A percentile compares a stretch with the other conserved stretches of the same genome.
Evolutionary conservation across 2,113 vertebrate genomes (phyloP).

Genomic region (Turnix velox): DNA sequence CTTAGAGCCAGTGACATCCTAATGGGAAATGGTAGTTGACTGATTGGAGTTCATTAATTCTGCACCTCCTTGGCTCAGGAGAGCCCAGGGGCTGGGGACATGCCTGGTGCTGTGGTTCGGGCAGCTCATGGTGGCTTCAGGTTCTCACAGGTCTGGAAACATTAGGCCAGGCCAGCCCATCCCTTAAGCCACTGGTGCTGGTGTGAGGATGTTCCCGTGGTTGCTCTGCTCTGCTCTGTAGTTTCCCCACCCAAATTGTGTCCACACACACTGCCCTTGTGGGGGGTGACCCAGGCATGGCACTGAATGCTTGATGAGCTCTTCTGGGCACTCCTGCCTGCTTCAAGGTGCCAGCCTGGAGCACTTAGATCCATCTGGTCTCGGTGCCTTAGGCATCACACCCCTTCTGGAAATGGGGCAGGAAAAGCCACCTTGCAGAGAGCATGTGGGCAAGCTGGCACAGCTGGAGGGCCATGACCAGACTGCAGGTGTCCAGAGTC

Average conservation of each 20-base stretch:
- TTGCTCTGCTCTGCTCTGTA: no score
- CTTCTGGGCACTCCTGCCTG: neutral
- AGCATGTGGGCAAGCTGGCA: accelerated
- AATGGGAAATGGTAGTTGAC: neutral
- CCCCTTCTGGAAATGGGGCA: conserved; percentile 65
- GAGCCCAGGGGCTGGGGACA: neutral
- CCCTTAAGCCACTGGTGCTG: neutral
- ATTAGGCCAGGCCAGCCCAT: neutral
- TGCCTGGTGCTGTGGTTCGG: neutral
- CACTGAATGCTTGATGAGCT: neutral
- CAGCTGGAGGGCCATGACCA: accelerated
- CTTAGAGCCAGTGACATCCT: neutral
- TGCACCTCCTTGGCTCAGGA: neutral
- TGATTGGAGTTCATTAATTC: neutral
- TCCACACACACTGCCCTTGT: conserved; percentile 61
- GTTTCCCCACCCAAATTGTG: conserved; percentile 65
- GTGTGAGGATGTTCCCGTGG: accelerated
- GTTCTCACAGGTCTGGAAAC: neutral
- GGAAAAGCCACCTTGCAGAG: conserved; percentile 72
- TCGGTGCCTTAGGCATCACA: conserved; percentile 1
- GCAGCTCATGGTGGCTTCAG: neutral
- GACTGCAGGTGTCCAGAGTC: neutral
- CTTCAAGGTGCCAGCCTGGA: conserved; percentile 71
- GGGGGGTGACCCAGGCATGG: conserved; percentile 61
- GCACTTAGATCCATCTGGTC: conserved; percentile 24